Evolutionary conservation across 2,888 invertebrate genomes (phyloP).

Genomic region (Tachystola acroxantha): DNA sequence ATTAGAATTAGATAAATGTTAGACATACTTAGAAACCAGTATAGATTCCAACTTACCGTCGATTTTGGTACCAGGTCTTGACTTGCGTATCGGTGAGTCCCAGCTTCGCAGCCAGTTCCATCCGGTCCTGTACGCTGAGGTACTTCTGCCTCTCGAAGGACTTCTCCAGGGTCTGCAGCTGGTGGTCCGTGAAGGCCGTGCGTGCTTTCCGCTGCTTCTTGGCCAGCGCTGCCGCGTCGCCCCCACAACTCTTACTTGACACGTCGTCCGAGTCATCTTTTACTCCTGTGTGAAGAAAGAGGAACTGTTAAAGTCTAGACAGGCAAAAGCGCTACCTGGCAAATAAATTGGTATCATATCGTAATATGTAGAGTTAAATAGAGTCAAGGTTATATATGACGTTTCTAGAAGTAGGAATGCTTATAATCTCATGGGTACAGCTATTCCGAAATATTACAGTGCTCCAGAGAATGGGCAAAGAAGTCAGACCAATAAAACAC

Average conservation of each 20-base stretch:
- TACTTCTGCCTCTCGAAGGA: slow-evolving; percentile 98
- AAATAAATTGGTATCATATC: no score
- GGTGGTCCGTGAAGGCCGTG: slow-evolving; percentile 99
- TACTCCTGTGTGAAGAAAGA: slow-evolving; percentile 80
- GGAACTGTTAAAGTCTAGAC: neutral
- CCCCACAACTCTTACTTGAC: slow-evolving; percentile 73
- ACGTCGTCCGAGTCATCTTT: slow-evolving; percentile 90
- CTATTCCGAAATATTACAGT: no score
- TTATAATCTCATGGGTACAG: no score
- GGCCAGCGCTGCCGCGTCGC: slow-evolving; percentile 76
- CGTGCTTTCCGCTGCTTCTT: slow-evolving; percentile 98
- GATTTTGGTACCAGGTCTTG: slow-evolving; percentile 99
- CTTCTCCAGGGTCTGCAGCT: slow-evolving; percentile 96
- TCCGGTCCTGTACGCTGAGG: slow-evolving; percentile 96
- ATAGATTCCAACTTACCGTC: slow-evolving; percentile 87
- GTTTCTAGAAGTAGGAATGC: no score
- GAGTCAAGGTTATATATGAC: no score
- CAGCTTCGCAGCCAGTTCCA: slow-evolving; percentile 97
- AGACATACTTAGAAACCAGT: no score
- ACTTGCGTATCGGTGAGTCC: slow-evolving; percentile 99
- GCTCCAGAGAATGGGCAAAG: no score
- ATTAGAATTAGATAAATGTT: no score
- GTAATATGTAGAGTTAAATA: no score
- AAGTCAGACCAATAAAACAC: no score
- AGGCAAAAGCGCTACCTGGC: no score